Conservation (phyloP, 2,888 invertebrate genomes). For the Torymus texanus region DNA sequence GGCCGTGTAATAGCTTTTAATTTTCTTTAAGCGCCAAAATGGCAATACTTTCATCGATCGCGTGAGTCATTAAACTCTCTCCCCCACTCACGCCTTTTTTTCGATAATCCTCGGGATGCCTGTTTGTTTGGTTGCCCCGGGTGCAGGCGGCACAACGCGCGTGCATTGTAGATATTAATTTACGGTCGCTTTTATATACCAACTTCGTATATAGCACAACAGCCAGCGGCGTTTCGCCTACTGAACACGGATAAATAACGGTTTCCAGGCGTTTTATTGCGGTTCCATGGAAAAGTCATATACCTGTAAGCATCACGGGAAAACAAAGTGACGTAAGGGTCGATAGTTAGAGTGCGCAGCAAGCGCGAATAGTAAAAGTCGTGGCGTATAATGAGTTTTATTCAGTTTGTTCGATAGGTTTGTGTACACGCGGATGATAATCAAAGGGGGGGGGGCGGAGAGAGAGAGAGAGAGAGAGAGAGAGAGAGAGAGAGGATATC, state of each 20-base stretch:
- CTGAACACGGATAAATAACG: no score
- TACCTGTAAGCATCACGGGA: no score
- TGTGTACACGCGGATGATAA: not conserved
- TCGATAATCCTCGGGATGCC: not conserved
- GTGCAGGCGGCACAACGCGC: no score
- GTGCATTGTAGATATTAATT: no score
- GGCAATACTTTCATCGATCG: conserved; percentile 31
- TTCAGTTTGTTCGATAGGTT: not conserved
- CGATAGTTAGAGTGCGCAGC: no score
- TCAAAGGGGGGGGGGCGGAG: not conserved
- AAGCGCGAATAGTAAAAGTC: not conserved
- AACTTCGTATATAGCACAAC: no score
- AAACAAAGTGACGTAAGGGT: no score
- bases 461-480: conserved; percentile 17
- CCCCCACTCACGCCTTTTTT: not conserved
- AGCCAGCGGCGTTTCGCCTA: no score
- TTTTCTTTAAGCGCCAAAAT: conserved; percentile 14
- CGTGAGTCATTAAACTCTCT: conserved; percentile 13
- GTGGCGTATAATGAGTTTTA: not conserved
- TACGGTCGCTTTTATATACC: no score
- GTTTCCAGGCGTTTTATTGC: no score
- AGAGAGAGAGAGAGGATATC: conserved; percentile 12
- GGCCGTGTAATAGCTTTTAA: conserved; percentile 14
- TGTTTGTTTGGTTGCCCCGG: no score
- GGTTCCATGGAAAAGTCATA: no score